Percentiles rank a stretch among this genome's conserved stretches.
Evolutionary conservation across 2,888 invertebrate genomes (phyloP).

Genomic region (Odontomyia ornata): DNA sequence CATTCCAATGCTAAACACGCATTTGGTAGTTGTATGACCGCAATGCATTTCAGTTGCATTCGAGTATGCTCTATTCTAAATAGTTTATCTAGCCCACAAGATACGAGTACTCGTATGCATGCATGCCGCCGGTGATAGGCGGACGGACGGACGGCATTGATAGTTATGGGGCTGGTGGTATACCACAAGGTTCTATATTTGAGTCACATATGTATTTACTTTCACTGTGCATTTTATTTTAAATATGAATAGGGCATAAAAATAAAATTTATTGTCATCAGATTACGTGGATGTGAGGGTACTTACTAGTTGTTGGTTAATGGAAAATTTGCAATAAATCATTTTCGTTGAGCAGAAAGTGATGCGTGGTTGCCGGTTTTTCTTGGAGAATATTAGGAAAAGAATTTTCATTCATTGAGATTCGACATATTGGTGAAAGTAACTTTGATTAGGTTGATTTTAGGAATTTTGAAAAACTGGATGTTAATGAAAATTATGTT

Average conservation of each 20-base stretch:
- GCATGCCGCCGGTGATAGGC: no score
- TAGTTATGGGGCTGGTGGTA: constrained; percentile 1
- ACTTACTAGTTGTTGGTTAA: no score
- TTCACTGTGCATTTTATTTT: constrained; percentile 17
- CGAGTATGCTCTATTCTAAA: not conserved
- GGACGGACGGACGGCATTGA: not conserved
- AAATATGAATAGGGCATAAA: constrained; percentile 25
- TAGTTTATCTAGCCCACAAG: constrained; percentile 15
- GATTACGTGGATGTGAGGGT: not conserved
- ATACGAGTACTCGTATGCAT: not conserved
- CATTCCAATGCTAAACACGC: constrained; percentile 36
- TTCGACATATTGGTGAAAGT: no score
- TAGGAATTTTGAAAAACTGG: no score
- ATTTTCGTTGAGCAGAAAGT: not conserved
- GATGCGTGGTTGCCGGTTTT: not conserved
- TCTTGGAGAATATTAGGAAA: no score
- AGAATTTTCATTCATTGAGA: no score
- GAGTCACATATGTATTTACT: constrained; percentile 22
- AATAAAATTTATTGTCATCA: not conserved
- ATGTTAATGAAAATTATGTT: no score
- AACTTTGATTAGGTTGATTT: no score
- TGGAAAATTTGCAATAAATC: constrained; percentile 5
- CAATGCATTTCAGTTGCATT: constrained; percentile 1
- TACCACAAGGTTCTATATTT: constrained; percentile 34
- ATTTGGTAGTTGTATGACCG: constrained; percentile 3